phyloP scores from a whole-genome alignment of 2,888 invertebrate genomes.

The Parascotia fuliginaria region DNA sequence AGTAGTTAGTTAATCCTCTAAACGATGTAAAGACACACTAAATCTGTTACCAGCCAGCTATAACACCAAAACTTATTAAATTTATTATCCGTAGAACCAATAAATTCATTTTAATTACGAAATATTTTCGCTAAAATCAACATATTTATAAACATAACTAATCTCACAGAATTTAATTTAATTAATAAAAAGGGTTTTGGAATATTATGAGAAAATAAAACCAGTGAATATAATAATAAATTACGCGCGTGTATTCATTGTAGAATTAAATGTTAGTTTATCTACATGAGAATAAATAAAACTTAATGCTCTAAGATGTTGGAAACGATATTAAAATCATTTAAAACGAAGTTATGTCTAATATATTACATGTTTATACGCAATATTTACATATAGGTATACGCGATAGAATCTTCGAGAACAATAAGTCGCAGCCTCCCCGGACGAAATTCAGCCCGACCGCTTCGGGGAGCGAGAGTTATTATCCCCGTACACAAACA shows the following conservation, averaged over 20 bases:
- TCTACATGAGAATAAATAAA: conserved; percentile 60
- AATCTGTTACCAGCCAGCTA: conserved; percentile 29
- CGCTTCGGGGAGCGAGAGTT: conserved; percentile 70
- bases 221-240: conserved; percentile 58
- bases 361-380: conserved; percentile 40
- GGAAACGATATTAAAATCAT: conserved; percentile 33
- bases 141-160: conserved; percentile 36
- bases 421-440: conserved; percentile 80
- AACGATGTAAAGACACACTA: conserved; percentile 29
- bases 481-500: conserved; percentile 68
- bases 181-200: background rate
- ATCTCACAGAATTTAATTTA: conserved; percentile 15
- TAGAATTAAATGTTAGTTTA: conserved; percentile 59
- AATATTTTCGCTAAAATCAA: conserved; percentile 31
- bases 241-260: conserved; percentile 75
- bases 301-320: conserved; percentile 45
- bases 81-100: conserved; percentile 28
- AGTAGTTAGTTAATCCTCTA: conserved; percentile 36
- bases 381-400: conserved; percentile 36
- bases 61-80: conserved; percentile 20
- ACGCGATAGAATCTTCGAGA: conserved; percentile 52
- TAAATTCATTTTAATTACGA: conserved; percentile 35
- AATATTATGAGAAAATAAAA: conserved; percentile 54
- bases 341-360: conserved; percentile 29
- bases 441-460: conserved; percentile 42